Evolutionary conservation across 2,888 invertebrate genomes (phyloP).

Genomic region (Chesias legatella): DNA sequence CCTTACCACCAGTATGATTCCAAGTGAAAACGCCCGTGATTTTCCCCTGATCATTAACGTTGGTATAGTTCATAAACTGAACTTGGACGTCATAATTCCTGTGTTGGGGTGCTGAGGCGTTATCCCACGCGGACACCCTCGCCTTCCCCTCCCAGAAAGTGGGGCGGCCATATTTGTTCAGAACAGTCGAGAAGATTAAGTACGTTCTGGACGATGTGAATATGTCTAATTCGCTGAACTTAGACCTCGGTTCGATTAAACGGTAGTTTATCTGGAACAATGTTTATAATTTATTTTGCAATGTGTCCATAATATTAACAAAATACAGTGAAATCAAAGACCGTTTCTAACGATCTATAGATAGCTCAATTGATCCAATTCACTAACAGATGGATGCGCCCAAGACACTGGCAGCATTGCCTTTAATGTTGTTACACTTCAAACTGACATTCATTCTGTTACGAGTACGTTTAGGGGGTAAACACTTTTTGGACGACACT

Average conservation of each 20-base stretch:
- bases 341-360: too few species aligned
- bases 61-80: constrained; percentile 6
- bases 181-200: constrained; percentile 28
- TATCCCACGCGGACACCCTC: constrained; percentile 18
- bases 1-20: constrained; percentile 47
- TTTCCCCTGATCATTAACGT: constrained; percentile 1
- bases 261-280: constrained; percentile 19
- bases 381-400: too few species aligned
- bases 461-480: too few species aligned
- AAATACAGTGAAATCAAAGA: too few species aligned
- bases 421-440: too few species aligned
- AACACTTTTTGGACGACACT: too few species aligned
- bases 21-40: constrained; percentile 26
- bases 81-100: constrained; percentile 28
- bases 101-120: constrained; percentile 5
- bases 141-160: constrained; percentile 17
- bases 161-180: constrained; percentile 19
- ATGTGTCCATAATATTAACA: too few species aligned
- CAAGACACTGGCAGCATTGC: too few species aligned
- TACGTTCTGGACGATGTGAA: constrained; percentile 20
- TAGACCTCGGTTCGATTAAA: constrained; percentile 15
- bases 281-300: too few species aligned
- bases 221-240: constrained; percentile 14
- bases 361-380: too few species aligned
- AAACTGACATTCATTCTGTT: too few species aligned